Percentiles rank a stretch among this genome's conserved stretches.
These are phyloP conservation scores for Spodoptera litura DNA, from an alignment of 1,140 invertebrate genomes.

Conservation along the genomic window DNA sequence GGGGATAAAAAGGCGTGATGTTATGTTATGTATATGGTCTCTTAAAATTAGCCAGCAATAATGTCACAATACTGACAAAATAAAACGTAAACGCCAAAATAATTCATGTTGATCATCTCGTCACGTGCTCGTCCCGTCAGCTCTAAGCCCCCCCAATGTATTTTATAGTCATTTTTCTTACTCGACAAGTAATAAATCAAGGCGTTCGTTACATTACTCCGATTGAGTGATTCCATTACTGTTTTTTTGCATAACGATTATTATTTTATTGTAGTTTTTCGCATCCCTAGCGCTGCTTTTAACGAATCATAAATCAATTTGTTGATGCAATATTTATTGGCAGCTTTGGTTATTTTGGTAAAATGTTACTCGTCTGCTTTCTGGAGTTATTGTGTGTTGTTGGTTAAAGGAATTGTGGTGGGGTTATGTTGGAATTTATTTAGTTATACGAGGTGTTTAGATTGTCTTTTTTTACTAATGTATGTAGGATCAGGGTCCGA, in stretches of 20 bases:
- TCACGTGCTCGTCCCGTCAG: slow-evolving; percentile 53
- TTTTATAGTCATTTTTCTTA: slow-evolving; percentile 82
- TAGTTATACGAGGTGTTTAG: no score
- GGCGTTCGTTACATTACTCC: slow-evolving; percentile 78
- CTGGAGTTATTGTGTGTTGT: not conserved
- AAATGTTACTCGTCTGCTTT: slow-evolving; percentile 14
- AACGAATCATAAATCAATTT: slow-evolving; percentile 46
- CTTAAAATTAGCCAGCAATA: no score
- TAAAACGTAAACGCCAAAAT: not conserved
- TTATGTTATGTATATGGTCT: no score
- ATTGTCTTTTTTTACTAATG: no score
- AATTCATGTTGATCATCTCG: not conserved
- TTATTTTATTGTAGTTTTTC: slow-evolving; percentile 56
- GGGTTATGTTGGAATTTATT: not conserved
- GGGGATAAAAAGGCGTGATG: no score
- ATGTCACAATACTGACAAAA: no score
- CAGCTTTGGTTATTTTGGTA: slow-evolving; percentile 21
- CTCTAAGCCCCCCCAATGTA: slow-evolving; percentile 59
- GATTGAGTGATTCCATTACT: slow-evolving; percentile 80
- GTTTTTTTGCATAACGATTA: slow-evolving; percentile 79
- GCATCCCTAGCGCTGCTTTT: slow-evolving; percentile 43
- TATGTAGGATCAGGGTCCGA: no score
- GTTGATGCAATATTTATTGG: slow-evolving; percentile 22
- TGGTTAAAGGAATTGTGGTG: not conserved
- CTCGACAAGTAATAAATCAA: slow-evolving; percentile 77